phyloP scores from a whole-genome alignment of 2,113 vertebrate genomes.

The Candoia aspera region DNA sequence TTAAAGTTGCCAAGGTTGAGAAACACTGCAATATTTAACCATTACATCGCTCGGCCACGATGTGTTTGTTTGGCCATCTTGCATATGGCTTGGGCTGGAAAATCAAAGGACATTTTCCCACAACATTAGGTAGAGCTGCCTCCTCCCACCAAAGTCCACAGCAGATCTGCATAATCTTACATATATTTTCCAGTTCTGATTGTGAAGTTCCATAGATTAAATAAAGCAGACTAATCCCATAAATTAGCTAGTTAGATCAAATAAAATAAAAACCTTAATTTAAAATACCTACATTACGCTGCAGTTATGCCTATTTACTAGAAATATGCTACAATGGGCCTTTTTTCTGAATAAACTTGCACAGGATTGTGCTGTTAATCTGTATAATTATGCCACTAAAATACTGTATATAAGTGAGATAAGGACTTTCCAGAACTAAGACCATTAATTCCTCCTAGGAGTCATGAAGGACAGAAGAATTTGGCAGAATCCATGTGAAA shows the following conservation, averaged over 20 bases:
- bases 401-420: background rate
- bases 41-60: background rate
- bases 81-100: background rate
- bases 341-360: background rate
- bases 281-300: background rate
- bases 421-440: background rate
- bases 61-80: background rate
- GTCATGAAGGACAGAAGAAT: background rate
- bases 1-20: background rate
- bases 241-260: background rate
- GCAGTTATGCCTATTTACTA: background rate
- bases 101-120: background rate
- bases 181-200: background rate
- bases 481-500: background rate
- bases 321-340: background rate
- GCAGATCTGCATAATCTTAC: background rate
- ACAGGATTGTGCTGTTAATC: background rate
- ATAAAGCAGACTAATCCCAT: background rate
- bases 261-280: background rate
- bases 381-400: background rate
- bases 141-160: background rate
- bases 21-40: background rate
- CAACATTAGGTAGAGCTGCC: background rate
- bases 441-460: too few species aligned
- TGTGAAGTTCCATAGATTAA: background rate